Evolutionary conservation across 2,888 invertebrate species (phyloP), one percentile per base, ranked within the genome.

Genomic region (Rosalia funebris): DNA sequence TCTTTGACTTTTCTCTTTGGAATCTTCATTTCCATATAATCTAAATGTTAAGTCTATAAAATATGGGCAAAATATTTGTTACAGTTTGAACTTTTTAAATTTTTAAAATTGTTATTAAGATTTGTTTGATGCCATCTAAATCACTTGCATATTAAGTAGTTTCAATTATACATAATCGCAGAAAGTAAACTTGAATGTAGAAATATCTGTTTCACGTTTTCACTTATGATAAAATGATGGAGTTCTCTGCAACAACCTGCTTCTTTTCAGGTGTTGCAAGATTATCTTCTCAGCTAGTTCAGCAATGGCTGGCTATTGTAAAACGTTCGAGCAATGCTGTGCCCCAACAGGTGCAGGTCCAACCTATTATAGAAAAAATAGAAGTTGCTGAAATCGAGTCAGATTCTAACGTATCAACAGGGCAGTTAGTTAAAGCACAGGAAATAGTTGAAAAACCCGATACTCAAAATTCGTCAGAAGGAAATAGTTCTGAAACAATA

Each of bases 291-390:
- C 89, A 90, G 73, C 84, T 96, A 59, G 95, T 96, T 19, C 92
- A 93, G 75, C 91, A 91, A 77, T 96, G 96, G 96, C 84, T 95
- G 72, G 91, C 91, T 80, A 91, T 94, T 57, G 94, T 96, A 1
- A 93, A 95, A 80, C 69, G 71, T 4, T 63, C 67, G 2, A 91
- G 90, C 61, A 89, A 90, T 81, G 71, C 69, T 46, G 60, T 71
- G 12, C 64, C 39, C 3, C 55, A 52, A 14, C n/a, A 62, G 37
- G 31, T 44, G 10, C 41, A 46, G 46, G 50, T 32, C 7, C 45
- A 46, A 11, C 10, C 19, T n/a, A n/a, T n/a, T n/a, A n/a, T n/a
- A 16, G 52, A 46, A 19, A 57, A 63, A 52, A 14, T 52, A 4
- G 61, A 59, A 9, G 16, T 34, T 53, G 16, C 48, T 1, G 32